Base-by-base conservation (phyloP, 2,888 invertebrate species). In the Polydrusus pterygomalis region DNA sequence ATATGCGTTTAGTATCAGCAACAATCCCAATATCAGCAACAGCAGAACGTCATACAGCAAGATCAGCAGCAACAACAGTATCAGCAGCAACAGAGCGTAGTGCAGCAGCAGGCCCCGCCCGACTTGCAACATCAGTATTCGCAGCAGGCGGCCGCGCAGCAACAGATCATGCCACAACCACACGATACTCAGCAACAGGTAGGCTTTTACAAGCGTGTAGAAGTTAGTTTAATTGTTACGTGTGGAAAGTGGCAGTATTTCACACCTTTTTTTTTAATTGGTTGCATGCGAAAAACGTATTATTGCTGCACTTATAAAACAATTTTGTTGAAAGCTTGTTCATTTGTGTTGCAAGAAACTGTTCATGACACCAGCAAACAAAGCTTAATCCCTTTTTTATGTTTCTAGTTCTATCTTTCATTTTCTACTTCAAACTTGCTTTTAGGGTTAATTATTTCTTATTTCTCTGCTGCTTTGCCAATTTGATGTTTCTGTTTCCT, bases 151-250 rank as follows among this genome's bases (percentile, higher is more conserved):
- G 38, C 34, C 3, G 30, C 49, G 15, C 70, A 62, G 25, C 65
- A 56, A 38, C 65, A 56, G 47, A 63, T 75, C 13, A 67, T 73
- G n/a, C 72, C 67, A 45, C 74, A 74, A 54, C 58, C 69, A 3
- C 69, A 56, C 9, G 77, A 78, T 15, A 72, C 25, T 58, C 78
- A 78, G 70, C 38, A 43, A 69, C 70, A 89, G 64, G 64, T 49
- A 64, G 34, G 1, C 8, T 34, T 25, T 5, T 25, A 25, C 25
- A 25, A 25, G 25, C 25, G 25, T 25, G 5, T 25, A 25, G 25
- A 5, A 25, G 2, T 25, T 25, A 3, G 1, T 25, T 3, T 25
- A 25, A 25, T 3, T 3, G 5, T 25, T n/a, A n/a, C n/a, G n/a
- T 3, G 25, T 25, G 25, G 5, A 25, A 1, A 25, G 25, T 25